Percentiles rank a stretch among this genome's conserved stretches.
Evolutionary conservation across 2,113 vertebrate genomes (phyloP).

Genomic region (Amia ocellicauda): DNA sequence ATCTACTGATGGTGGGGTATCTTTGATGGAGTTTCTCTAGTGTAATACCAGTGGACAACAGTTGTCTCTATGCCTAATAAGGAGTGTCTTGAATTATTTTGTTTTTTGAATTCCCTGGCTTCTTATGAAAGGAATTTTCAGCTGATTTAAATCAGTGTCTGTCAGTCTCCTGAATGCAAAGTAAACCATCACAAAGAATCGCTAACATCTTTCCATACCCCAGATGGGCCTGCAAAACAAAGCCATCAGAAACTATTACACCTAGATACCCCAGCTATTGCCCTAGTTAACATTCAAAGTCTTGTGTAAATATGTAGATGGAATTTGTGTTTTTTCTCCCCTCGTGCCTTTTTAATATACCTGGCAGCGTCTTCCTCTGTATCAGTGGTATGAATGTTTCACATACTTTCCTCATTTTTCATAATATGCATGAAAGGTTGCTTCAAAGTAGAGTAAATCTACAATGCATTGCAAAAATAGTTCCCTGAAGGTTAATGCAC

Average conservation of each 20-base stretch:
- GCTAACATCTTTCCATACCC: constrained; percentile 47
- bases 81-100: not conserved
- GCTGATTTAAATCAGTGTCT: constrained; percentile 45
- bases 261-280: constrained; percentile 32
- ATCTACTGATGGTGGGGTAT: not conserved
- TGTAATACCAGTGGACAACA: not conserved
- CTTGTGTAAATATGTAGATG: not conserved
- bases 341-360: constrained; percentile 23
- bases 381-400: constrained; percentile 37
- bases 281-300: constrained; percentile 18
- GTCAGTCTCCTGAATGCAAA: constrained; percentile 50
- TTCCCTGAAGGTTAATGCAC: too few species aligned
- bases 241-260: constrained; percentile 40
- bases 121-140: constrained; percentile 47
- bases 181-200: constrained; percentile 57
- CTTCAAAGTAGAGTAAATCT: too few species aligned
- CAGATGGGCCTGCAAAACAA: constrained; percentile 40
- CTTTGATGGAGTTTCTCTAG: not conserved
- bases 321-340: not conserved
- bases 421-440: constrained; percentile 36
- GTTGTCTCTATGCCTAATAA: not conserved
- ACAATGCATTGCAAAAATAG: too few species aligned
- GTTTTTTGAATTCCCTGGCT: not conserved
- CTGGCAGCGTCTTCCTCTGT: constrained; percentile 35
- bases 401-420: constrained; percentile 46